Percentiles rank a stretch among this genome's conserved stretches.
Conservation (phyloP, 2,888 invertebrate species). For the Cheiracanthium punctorium region DNA sequence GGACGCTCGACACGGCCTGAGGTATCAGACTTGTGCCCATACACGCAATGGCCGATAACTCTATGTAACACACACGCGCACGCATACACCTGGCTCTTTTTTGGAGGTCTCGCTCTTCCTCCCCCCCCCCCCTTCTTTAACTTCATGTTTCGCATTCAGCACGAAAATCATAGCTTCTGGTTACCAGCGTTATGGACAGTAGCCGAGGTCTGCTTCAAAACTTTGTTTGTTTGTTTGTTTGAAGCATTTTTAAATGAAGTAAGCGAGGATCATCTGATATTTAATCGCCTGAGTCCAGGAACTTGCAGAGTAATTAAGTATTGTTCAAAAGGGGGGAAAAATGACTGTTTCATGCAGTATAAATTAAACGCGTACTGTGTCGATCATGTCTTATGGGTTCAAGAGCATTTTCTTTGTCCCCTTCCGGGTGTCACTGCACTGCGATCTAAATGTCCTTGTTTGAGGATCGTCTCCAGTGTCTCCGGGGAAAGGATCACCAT, state of each 20-base stretch:
- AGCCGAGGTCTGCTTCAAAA: neutral
- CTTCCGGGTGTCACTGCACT: too few species aligned
- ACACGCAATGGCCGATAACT: conserved; percentile 49
- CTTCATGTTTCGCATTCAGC: neutral
- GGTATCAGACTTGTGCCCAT: conserved; percentile 39
- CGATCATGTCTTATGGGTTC: neutral
- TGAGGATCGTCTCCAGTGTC: too few species aligned
- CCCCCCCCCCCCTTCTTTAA: neutral
- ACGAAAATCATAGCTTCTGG: neutral
- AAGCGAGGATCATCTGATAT: neutral
- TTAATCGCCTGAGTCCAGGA: neutral
- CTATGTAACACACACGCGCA: conserved; percentile 9
- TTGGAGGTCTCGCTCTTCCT: neutral
- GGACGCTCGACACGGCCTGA: conserved; percentile 22
- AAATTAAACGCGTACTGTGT: too few species aligned
- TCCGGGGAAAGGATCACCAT: too few species aligned
- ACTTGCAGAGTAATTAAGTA: neutral
- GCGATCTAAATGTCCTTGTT: too few species aligned
- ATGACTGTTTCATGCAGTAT: too few species aligned
- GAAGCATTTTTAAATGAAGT: too few species aligned
- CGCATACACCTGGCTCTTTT: conserved; percentile 33
- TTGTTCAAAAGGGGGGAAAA: neutral
- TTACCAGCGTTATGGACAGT: conserved; percentile 16
- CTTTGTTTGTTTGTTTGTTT: conserved; percentile 14
- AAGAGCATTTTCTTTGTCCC: neutral